These are phyloP conservation scores for Erynnis tages DNA, from an alignment of 2,888 invertebrate species.

Conservation along the genomic window DNA sequence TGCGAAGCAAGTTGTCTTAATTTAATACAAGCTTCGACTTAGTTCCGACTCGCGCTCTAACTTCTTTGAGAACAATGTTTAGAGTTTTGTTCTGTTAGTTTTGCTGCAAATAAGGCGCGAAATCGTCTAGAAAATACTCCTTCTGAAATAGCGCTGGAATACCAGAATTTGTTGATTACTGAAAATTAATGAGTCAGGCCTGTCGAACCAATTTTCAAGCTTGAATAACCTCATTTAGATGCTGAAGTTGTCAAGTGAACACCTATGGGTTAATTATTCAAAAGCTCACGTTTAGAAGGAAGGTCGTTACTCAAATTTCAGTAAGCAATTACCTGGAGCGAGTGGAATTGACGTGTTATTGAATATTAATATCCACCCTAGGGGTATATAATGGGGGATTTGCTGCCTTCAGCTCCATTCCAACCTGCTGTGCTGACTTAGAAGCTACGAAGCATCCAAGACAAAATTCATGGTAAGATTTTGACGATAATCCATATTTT, in stretches of 20 bases:
- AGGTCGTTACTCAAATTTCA: slow-evolving; percentile 33
- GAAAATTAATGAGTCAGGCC: background rate
- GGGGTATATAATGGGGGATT: slow-evolving; percentile 50
- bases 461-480: slow-evolving; percentile 10
- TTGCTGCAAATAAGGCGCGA: slow-evolving; percentile 16
- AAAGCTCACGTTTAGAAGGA: slow-evolving; percentile 9
- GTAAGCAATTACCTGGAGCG: slow-evolving; percentile 41
- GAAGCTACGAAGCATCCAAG: slow-evolving; percentile 11
- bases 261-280: slow-evolving; percentile 22
- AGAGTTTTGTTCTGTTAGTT: slow-evolving; percentile 17
- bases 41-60: slow-evolving; percentile 25
- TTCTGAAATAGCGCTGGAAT: background rate
- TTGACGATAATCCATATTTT: background rate
- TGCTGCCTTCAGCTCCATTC: slow-evolving; percentile 39
- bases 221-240: slow-evolving; percentile 6
- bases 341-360: slow-evolving; percentile 45
- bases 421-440: slow-evolving; percentile 32
- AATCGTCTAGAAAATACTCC: slow-evolving; percentile 5
- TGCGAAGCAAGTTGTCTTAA: slow-evolving; percentile 29
- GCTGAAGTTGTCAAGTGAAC: slow-evolving; percentile 9
- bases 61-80: slow-evolving; percentile 26
- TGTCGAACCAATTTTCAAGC: slow-evolving; percentile 6
- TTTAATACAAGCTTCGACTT: slow-evolving; percentile 32
- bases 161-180: background rate
- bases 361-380: slow-evolving; percentile 53